Conservation (phyloP, 1,140 invertebrate genomes). For the Drosophila bifasciata region DNA sequence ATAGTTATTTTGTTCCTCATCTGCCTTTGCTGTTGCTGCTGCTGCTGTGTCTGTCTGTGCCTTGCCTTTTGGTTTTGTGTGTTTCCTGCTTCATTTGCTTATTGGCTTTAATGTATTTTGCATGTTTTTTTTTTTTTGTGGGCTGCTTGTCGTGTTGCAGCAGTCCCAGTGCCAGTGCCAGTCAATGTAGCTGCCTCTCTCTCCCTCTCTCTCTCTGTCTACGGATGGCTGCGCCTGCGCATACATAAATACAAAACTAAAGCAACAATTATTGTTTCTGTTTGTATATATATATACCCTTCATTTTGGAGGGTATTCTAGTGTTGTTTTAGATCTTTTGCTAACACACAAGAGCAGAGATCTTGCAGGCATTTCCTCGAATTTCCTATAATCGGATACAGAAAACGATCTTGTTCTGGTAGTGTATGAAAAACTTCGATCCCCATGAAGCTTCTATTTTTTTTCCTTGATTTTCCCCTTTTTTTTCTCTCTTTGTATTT, state of each 20-base stretch:
- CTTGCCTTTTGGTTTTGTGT: constrained; percentile 10
- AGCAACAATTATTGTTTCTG: background rate
- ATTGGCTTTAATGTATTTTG: constrained; percentile 61
- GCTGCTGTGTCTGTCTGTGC: constrained; percentile 9
- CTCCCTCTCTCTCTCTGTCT: constrained; percentile 4
- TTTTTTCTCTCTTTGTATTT: constrained; percentile 13
- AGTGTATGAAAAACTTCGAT: background rate
- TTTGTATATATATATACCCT: no score
- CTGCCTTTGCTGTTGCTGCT: constrained; percentile 7
- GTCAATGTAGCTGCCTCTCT: constrained; percentile 21
- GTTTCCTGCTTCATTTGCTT: constrained; percentile 58
- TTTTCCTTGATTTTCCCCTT: background rate
- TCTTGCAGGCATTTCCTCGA: no score
- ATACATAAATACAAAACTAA: background rate
- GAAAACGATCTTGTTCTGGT: background rate
- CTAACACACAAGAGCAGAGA: no score
- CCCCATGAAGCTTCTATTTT: no score
- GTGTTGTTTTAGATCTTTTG: no score
- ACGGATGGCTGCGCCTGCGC: constrained; percentile 50
- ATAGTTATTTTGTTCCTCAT: constrained; percentile 3
- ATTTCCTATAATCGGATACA: background rate
- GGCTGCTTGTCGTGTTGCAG: constrained; percentile 31
- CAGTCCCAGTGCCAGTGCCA: background rate
- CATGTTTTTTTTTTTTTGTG: constrained; percentile 45
- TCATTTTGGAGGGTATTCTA: no score